These are phyloP conservation scores for Pterostichus niger DNA, from an alignment of 2,888 invertebrate genomes.

Conservation along the genomic window DNA sequence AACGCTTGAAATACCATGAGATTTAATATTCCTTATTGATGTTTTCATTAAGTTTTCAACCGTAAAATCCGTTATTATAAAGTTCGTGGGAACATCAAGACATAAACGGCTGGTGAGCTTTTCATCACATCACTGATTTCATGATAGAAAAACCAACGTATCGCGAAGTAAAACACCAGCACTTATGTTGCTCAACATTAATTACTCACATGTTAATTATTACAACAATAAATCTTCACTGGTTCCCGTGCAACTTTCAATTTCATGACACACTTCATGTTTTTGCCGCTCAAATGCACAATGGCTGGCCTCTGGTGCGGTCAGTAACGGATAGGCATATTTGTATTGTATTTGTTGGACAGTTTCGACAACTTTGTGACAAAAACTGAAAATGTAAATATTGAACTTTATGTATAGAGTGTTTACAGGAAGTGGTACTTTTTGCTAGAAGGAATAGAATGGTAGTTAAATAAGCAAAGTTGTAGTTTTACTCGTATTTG, in stretches of 20 bases:
- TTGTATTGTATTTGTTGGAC: slow-evolving; percentile 37
- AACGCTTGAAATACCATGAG: too few species aligned
- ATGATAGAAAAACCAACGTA: slow-evolving; percentile 24
- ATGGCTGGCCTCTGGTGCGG: slow-evolving; percentile 28
- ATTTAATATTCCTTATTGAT: slow-evolving; percentile 1
- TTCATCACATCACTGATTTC: slow-evolving; percentile 9
- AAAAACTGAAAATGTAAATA: slow-evolving; percentile 27
- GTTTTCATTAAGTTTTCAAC: slow-evolving; percentile 6
- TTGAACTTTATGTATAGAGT: background rate
- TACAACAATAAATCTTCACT: slow-evolving; percentile 49
- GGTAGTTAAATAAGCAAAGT: too few species aligned
- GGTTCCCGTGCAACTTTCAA: slow-evolving; percentile 40
- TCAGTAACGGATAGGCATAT: slow-evolving; percentile 32
- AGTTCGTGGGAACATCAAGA: slow-evolving; percentile 4
- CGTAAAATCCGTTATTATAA: background rate
- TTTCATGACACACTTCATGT: slow-evolving; percentile 44
- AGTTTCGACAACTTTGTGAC: slow-evolving; percentile 28
- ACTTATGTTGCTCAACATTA: slow-evolving; percentile 23
- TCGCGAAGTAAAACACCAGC: slow-evolving; percentile 21
- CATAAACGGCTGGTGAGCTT: background rate
- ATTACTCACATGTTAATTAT: slow-evolving; percentile 55
- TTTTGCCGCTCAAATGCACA: slow-evolving; percentile 30
- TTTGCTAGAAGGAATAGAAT: too few species aligned
- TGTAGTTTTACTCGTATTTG: too few species aligned
- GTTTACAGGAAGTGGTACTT: too few species aligned